A percentile compares a stretch with the other conserved stretches of the same genome.
phyloP scores from a whole-genome alignment of 2,113 vertebrate species.

The Aphelocoma coerulescens region DNA sequence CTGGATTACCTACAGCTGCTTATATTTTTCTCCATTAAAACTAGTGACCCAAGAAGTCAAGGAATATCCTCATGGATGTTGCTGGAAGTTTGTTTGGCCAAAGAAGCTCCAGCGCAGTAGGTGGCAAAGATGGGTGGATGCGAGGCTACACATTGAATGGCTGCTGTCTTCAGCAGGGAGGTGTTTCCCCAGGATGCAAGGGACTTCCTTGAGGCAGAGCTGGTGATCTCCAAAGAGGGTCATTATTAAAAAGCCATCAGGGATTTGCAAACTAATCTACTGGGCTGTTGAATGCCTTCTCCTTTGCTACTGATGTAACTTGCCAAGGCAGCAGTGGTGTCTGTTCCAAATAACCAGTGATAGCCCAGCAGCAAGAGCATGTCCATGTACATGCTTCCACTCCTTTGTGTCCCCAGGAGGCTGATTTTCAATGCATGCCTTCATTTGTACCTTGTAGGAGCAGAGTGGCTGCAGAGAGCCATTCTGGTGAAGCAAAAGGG shows the following conservation, averaged over 20 bases:
- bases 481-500: neutral
- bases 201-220: neutral
- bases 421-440: neutral
- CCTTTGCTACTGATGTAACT: neutral
- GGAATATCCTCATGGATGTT: neutral
- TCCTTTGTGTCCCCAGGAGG: neutral
- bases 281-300: neutral
- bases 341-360: neutral
- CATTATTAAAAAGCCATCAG: neutral
- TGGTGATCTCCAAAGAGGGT: neutral
- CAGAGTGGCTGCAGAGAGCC: neutral
- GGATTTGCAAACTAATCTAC: neutral
- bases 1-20: neutral
- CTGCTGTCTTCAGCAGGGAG: neutral
- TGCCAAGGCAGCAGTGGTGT: neutral
- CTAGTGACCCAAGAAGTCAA: neutral
- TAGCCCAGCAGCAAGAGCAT: neutral
- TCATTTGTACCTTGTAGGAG: neutral
- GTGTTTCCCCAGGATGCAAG: neutral
- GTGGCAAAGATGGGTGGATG: neutral
- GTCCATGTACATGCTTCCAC: neutral
- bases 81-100: neutral
- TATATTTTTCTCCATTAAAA: neutral
- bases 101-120: neutral
- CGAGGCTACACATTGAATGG: neutral